These are phyloP conservation scores for Cromileptes altivelis DNA, from an alignment of 2,113 vertebrate genomes.

Conservation along the genomic window DNA sequence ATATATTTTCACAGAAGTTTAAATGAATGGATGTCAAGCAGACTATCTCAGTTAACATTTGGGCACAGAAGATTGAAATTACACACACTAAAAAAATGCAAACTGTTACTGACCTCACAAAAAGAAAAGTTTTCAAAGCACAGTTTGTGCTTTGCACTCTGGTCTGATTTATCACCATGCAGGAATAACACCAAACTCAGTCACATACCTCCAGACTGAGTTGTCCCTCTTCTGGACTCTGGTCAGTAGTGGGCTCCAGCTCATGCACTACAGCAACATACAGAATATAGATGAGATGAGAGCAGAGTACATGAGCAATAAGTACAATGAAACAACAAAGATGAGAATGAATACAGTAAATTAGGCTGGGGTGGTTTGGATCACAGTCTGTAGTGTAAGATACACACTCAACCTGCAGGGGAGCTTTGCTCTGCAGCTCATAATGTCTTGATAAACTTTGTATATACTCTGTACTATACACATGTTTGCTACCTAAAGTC, in stretches of 20 bases:
- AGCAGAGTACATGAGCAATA: neutral
- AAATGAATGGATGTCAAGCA: neutral
- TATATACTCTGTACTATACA: neutral
- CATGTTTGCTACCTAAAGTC: neutral
- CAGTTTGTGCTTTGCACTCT: no score
- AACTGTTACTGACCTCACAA: neutral
- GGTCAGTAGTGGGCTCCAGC: slow-evolving; percentile 88
- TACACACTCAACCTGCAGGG: neutral
- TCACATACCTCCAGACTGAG: slow-evolving; percentile 64
- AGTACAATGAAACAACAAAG: neutral
- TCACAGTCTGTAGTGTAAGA: neutral
- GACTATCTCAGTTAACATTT: neutral
- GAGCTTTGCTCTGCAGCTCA: neutral
- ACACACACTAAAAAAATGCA: neutral
- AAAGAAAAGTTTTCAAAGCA: neutral
- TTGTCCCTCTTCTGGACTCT: slow-evolving; percentile 89
- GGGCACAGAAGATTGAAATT: neutral
- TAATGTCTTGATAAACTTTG: neutral
- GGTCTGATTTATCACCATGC: neutral
- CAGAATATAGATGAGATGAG: neutral
- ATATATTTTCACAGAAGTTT: neutral
- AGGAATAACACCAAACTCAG: neutral
- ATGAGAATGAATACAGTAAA: neutral
- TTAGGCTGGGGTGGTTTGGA: no score
- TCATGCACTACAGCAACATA: slow-evolving; percentile 86